Conservation (phyloP, 2,113 vertebrate species). For the Morone chrysops region DNA sequence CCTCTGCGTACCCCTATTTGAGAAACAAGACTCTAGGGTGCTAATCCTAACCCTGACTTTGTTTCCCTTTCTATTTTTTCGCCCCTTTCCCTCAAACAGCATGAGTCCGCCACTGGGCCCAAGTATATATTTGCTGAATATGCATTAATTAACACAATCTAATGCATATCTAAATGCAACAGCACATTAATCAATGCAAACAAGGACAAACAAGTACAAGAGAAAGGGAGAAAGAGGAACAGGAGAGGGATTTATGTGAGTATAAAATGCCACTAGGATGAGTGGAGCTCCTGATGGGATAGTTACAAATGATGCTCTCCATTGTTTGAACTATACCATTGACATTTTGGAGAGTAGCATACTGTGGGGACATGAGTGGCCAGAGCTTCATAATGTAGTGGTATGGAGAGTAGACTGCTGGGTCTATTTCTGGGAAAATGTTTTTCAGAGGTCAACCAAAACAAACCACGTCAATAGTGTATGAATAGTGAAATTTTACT, state of each 20-base stretch:
- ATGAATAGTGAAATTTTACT: background rate
- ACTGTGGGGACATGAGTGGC: background rate
- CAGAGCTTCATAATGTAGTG: background rate
- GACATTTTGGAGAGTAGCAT: conserved; percentile 20
- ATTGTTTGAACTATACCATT: background rate
- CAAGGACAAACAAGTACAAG: background rate
- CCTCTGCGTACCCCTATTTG: too few species aligned
- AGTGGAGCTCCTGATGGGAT: background rate
- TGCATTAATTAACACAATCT: background rate
- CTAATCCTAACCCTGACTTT: too few species aligned
- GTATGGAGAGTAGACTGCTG: background rate
- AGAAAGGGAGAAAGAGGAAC: background rate
- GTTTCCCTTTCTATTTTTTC: too few species aligned
- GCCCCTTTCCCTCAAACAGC: too few species aligned
- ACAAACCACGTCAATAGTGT: background rate
- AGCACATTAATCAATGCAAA: background rate
- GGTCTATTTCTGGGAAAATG: background rate
- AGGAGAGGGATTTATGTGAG: background rate
- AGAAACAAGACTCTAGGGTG: too few species aligned
- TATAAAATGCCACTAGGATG: conserved; percentile 27
- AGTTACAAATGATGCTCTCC: conserved; percentile 26
- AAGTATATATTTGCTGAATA: background rate
- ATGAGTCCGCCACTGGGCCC: too few species aligned
- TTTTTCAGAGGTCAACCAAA: background rate
- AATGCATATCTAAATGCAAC: background rate